Percentiles rank a stretch among this genome's conserved stretches.
phyloP scores from a whole-genome alignment of 2,113 vertebrate species.

The Plecturocebus donacophilus region DNA sequence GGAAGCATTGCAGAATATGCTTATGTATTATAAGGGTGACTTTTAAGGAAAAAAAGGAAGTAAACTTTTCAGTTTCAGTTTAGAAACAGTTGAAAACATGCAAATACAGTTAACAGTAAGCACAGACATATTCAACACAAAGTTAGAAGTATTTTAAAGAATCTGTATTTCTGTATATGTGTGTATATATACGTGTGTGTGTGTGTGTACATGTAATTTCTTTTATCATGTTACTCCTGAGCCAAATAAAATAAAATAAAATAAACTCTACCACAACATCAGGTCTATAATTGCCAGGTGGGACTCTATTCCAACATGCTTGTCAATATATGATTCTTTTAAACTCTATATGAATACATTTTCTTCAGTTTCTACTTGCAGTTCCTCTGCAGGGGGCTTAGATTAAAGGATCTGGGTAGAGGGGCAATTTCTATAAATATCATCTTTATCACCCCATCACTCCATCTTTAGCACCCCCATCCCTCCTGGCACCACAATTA shows the following conservation, averaged over 20 bases:
- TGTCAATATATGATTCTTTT: neutral
- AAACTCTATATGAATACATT: neutral
- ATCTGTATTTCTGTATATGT: neutral
- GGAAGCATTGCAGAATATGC: neutral
- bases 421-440: neutral
- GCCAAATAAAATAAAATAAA: neutral
- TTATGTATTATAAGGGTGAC: neutral
- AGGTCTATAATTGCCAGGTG: neutral
- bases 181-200: rapidly evolving
- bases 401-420: neutral
- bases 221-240: neutral
- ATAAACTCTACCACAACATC: neutral
- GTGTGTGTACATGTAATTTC: neutral
- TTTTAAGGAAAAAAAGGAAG: neutral
- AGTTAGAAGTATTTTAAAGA: neutral
- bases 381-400: neutral
- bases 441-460: neutral
- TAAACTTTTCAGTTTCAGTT: neutral
- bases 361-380: neutral
- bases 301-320: neutral
- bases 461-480: no score
- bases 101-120: neutral
- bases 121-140: neutral
- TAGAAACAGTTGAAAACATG: neutral
- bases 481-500: neutral